Evolutionary conservation across 2,113 vertebrate genomes (phyloP), one percentile per base, ranked within the genome.

Genomic region (Chitala chitala): DNA sequence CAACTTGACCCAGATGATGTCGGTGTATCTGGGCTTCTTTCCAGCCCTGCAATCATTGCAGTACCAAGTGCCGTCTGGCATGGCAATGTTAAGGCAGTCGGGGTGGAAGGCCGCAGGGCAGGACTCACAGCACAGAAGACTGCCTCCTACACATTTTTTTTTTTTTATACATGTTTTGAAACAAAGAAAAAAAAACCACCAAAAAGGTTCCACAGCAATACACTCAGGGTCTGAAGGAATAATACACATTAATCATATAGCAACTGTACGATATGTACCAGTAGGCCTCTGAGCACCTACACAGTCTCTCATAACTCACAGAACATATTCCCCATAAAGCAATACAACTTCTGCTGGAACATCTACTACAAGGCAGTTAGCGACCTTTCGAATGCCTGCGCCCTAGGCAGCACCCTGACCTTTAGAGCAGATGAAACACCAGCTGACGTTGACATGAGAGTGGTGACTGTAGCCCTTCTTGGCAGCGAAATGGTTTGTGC

Each of bases 381-480:
- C n/a, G 3, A 10, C 31, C 15, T 44, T 12, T 12, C 17, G 7
- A n/a, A n/a, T n/a, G 42, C 17, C 33, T 15, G 46, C 17, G 4
- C 1, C 5, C 24, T 13, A n/a, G 5, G 26, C 1, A 12, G 24
- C 24, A 9, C 10, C 15, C 80, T 71, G 82, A 98, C 97, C 97
- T 92, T 96, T 98, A 64, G 96, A 98, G 84, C 97, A 99, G 79
- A 99, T 93, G 17, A 99, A 99, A 82, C 97, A 99, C 97, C 97
- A 99, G 94, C 95, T 98, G 80, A 99, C 96, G 13, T 99, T 99
- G 85, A 99, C 94, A 0, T 99, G 97, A 0, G 90, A 89, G 22
- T 98, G 97, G 78, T 98, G 96, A 72, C 93, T 94, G 77, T 94
- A 95, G 26, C 93, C 94, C 83, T 97, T 99, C 55, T 84, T 94